Conservation (phyloP, 2,797 vertebrate genomes). For the Poliocrania exsul region DNA sequence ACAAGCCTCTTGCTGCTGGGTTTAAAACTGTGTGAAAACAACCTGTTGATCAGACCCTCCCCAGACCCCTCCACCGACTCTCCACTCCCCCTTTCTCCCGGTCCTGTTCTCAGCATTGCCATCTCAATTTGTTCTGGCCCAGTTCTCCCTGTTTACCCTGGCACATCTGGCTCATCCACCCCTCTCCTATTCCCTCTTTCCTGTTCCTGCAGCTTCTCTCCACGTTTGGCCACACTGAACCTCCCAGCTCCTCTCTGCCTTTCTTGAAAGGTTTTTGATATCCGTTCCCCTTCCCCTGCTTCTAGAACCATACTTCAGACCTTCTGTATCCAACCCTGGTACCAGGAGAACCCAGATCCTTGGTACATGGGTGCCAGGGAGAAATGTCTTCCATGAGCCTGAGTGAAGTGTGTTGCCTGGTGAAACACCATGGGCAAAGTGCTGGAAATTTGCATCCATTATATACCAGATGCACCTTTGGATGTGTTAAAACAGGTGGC, state of each 20-base stretch:
- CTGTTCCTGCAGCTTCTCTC: not conserved
- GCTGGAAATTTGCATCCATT: not conserved
- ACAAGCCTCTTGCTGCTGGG: not conserved
- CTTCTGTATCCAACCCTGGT: not conserved
- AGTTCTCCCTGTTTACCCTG: not conserved
- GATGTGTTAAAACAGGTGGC: not conserved
- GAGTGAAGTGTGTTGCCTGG: not conserved
- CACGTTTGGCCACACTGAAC: not conserved
- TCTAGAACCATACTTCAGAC: not conserved
- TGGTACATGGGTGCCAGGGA: not conserved
- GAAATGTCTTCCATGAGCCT: not conserved
- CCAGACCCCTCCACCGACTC: not conserved
- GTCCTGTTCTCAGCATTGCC: not conserved
- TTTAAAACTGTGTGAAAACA: not conserved
- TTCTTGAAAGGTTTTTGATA: not conserved
- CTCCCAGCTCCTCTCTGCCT: not conserved
- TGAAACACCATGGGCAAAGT: not conserved
- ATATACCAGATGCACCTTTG: not conserved
- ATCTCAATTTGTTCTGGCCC: not conserved
- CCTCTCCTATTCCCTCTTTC: not conserved
- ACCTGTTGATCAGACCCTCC: not conserved
- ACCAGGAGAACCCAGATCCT: not conserved
- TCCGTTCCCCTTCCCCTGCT: not conserved
- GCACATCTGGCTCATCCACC: not conserved
- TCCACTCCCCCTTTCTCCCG: not conserved